Percentiles rank a stretch among this genome's conserved stretches.
Evolutionary conservation across 2,113 vertebrate genomes (phyloP).

Genomic region (Dicerorhinus sumatrensis): DNA sequence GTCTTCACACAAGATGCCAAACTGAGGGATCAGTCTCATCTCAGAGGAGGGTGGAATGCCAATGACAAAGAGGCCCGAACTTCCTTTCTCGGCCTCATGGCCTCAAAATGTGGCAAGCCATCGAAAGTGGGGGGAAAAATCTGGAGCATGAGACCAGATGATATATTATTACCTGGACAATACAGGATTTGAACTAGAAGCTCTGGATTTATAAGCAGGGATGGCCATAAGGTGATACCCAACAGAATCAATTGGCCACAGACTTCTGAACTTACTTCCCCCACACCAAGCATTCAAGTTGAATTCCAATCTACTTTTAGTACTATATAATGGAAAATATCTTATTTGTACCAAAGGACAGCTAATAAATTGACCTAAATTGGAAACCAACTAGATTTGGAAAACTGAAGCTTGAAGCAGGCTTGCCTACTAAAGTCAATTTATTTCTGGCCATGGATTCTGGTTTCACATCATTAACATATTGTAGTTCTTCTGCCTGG

Average conservation of each 20-base stretch:
- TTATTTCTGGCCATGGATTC: background rate
- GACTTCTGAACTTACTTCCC: background rate
- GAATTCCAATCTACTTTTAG: background rate
- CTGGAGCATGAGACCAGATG: background rate
- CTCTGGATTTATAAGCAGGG: background rate
- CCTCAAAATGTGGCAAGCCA: background rate
- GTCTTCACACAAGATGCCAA: background rate
- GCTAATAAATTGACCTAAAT: background rate
- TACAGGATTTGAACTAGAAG: background rate
- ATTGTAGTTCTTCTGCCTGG: background rate
- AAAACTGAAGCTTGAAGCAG: background rate
- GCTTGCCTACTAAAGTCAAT: background rate
- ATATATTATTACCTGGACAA: background rate
- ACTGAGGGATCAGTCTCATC: background rate
- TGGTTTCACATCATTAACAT: background rate
- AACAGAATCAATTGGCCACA: background rate
- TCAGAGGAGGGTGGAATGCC: background rate
- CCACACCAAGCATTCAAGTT: background rate
- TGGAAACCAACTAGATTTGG: background rate
- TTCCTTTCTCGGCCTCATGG: background rate
- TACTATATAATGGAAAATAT: background rate
- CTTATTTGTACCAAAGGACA: background rate
- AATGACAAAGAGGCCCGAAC: background rate
- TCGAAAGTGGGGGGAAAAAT: background rate
- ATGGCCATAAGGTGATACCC: background rate